Conservation (phyloP, 2,797 vertebrate genomes). For the Takifugu rubripes region DNA sequence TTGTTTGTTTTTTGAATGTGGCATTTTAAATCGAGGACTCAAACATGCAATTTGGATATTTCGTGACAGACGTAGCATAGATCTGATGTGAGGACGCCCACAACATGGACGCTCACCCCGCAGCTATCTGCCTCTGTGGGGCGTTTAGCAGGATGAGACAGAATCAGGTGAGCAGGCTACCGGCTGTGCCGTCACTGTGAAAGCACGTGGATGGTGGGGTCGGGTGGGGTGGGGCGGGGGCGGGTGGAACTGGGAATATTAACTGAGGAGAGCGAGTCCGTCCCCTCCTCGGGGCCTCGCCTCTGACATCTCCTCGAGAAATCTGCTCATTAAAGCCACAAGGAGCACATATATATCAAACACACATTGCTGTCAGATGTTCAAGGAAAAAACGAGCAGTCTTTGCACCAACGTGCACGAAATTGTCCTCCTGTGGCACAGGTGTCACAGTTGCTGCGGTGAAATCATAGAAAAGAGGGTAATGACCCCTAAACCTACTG, state of each 20-base stretch:
- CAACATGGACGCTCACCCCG: too few relatives aligned
- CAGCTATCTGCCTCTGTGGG: slow-evolving; percentile 8
- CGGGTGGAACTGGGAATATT: slow-evolving; percentile 31
- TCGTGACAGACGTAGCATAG: background rate
- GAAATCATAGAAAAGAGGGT: slow-evolving; percentile 10
- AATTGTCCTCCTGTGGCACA: slow-evolving; percentile 10
- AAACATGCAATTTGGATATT: background rate
- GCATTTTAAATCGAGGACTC: too few relatives aligned
- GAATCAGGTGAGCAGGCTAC: slow-evolving; percentile 35
- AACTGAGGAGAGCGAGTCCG: slow-evolving; percentile 36
- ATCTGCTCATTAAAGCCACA: slow-evolving; percentile 57
- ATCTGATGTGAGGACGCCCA: too few relatives aligned
- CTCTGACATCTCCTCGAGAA: slow-evolving; percentile 39
- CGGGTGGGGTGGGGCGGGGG: slow-evolving; percentile 14
- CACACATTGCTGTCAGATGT: slow-evolving; percentile 47
- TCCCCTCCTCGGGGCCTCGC: slow-evolving; percentile 33
- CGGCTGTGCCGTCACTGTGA: slow-evolving; percentile 23
- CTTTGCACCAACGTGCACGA: slow-evolving; percentile 21
- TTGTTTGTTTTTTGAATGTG: slow-evolving; percentile 3
- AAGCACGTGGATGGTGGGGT: slow-evolving; percentile 10
- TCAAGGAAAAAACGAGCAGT: slow-evolving; percentile 22
- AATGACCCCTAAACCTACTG: slow-evolving; percentile 8
- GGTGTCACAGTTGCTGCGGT: slow-evolving; percentile 6
- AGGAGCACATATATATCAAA: slow-evolving; percentile 67
- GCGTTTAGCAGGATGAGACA: slow-evolving; percentile 24